phyloP scores from a whole-genome alignment of 2,888 invertebrate species.

The Spicauda simplicius region DNA sequence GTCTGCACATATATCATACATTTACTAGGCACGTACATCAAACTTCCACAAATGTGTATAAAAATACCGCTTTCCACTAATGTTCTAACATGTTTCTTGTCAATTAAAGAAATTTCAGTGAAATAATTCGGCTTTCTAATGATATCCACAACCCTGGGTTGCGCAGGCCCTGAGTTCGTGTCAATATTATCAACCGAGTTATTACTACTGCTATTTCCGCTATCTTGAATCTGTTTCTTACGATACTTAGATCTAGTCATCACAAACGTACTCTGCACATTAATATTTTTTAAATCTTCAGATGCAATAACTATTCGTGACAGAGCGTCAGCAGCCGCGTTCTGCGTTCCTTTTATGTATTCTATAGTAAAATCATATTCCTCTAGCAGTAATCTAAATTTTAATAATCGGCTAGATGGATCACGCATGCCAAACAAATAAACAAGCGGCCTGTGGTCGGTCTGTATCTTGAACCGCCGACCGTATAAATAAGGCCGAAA shows the following conservation, averaged over 20 bases:
- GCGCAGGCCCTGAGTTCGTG: too few species aligned
- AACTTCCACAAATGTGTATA: neutral
- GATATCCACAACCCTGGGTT: too few species aligned
- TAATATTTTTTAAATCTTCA: slow-evolving; percentile 40
- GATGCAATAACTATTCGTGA: slow-evolving; percentile 37
- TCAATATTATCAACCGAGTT: too few species aligned
- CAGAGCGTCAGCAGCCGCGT: slow-evolving; percentile 39
- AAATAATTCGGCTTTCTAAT: neutral
- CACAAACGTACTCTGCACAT: slow-evolving; percentile 35
- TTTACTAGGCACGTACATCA: neutral
- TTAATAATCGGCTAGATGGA: slow-evolving; percentile 40
- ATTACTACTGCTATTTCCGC: too few species aligned
- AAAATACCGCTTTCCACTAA: neutral
- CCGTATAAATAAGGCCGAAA: slow-evolving; percentile 42
- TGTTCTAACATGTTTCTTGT: neutral
- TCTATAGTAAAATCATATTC: slow-evolving; percentile 40
- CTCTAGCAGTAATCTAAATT: slow-evolving; percentile 41
- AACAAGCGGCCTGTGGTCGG: slow-evolving; percentile 41
- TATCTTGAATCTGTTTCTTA: too few species aligned
- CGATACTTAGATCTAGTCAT: slow-evolving; percentile 30
- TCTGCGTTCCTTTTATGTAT: slow-evolving; percentile 39
- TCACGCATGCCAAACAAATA: slow-evolving; percentile 40
- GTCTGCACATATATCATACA: neutral
- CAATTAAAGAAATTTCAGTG: neutral
- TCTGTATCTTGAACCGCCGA: slow-evolving; percentile 26